Percentiles rank a stretch among this genome's conserved stretches.
Evolutionary conservation across 1,140 invertebrate species (phyloP).

Genomic region (Manduca sexta): DNA sequence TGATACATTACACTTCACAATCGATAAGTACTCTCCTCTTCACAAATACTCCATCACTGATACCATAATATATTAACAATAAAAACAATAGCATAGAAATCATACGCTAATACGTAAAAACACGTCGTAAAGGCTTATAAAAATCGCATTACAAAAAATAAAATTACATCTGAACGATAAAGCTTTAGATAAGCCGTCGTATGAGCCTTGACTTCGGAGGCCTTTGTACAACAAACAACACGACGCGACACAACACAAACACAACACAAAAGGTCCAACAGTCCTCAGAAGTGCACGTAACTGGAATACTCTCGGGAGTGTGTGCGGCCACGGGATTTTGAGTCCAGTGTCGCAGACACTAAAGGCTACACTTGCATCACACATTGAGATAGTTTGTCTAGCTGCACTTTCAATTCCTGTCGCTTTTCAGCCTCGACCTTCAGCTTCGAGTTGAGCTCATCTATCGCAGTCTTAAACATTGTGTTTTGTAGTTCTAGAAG

Average conservation of each 20-base stretch:
- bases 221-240: constrained; percentile 4
- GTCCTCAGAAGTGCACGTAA: constrained; percentile 18
- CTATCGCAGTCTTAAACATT: constrained; percentile 71
- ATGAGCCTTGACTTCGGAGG: not conserved
- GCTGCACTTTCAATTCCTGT: constrained; percentile 73
- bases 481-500: constrained; percentile 75
- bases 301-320: constrained; percentile 17
- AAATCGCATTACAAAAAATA: constrained; percentile 23
- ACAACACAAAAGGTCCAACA: not conserved
- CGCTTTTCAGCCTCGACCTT: constrained; percentile 75
- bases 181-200: constrained; percentile 1
- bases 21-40: constrained; percentile 13
- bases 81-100: constrained; percentile 3
- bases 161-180: constrained; percentile 14
- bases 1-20: not conserved
- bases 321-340: constrained; percentile 1
- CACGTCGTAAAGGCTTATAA: constrained; percentile 19
- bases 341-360: constrained; percentile 3
- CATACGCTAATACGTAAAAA: constrained; percentile 1
- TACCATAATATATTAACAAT: not conserved
- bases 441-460: constrained; percentile 72
- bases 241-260: not conserved
- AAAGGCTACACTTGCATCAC: constrained; percentile 74
- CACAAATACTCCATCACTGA: constrained; percentile 3
- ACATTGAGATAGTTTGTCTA: constrained; percentile 76